Conservation (phyloP, 2,797 vertebrate species). For the Karalla daura region DNA sequence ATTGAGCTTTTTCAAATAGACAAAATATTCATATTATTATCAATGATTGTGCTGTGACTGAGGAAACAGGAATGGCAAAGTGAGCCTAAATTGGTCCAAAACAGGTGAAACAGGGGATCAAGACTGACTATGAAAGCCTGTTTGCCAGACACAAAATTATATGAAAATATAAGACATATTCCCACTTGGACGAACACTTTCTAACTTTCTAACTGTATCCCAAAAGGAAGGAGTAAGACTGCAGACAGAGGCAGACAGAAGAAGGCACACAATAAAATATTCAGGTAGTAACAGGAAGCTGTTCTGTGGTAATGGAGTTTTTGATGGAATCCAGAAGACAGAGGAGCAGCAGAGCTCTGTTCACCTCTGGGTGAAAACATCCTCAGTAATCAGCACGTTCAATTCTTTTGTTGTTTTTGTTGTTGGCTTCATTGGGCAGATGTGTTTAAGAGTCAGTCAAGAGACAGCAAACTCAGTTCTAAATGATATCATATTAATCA, state of each 20-base stretch:
- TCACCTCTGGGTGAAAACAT: constrained; percentile 10
- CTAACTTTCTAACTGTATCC: constrained; percentile 9
- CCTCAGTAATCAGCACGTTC: constrained; percentile 15
- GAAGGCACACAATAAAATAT: constrained; percentile 43
- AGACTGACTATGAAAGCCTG: too few relatives aligned
- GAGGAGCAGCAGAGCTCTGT: constrained; percentile 1
- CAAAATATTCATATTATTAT: too few relatives aligned
- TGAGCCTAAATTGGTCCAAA: too few relatives aligned
- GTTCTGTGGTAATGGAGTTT: constrained; percentile 33
- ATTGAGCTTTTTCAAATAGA: too few relatives aligned
- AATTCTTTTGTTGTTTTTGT: background rate
- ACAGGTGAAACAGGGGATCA: too few relatives aligned
- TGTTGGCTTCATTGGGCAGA: background rate
- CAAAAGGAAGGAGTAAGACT: constrained; percentile 7
- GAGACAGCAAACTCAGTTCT: background rate
- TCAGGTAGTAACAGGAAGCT: constrained; percentile 27
- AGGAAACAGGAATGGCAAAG: too few relatives aligned
- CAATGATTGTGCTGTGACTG: too few relatives aligned
- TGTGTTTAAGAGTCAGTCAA: background rate
- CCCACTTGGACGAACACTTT: too few relatives aligned
- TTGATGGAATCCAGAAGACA: constrained; percentile 28
- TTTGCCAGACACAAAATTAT: too few relatives aligned
- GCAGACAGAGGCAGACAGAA: background rate
- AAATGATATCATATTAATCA: too few relatives aligned
- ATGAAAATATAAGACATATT: too few relatives aligned